Percentiles rank a stretch among this genome's conserved stretches.
These are phyloP conservation scores for Drosophila pachea DNA, from an alignment of 1,140 invertebrate genomes.

Conservation along the genomic window DNA sequence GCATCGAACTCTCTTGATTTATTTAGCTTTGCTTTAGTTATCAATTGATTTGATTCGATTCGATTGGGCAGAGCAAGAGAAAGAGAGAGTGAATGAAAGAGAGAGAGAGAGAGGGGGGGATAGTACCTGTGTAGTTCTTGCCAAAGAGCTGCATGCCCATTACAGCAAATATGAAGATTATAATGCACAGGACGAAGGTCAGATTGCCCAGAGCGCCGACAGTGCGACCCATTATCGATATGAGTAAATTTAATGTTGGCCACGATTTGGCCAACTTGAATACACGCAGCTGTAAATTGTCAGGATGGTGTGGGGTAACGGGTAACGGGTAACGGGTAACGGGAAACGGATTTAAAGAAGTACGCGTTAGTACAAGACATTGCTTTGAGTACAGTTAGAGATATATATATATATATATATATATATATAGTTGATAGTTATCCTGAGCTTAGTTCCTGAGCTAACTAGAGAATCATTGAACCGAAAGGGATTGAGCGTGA, in stretches of 20 bases:
- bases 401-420: no score
- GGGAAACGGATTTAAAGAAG: conserved; percentile 10
- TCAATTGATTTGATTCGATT: conserved; percentile 14
- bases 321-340: conserved; percentile 17
- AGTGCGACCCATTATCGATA: conserved; percentile 98
- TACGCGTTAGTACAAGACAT: conserved; percentile 29
- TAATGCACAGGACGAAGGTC: conserved; percentile 97
- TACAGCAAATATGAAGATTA: conserved; percentile 99
- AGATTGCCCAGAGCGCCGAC: conserved; percentile 98
- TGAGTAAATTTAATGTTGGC: conserved; percentile 98
- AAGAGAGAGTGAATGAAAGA: no score
- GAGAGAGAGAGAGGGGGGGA: conserved; percentile 3
- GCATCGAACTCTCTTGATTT: neutral
- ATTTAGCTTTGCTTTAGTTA: conserved; percentile 16
- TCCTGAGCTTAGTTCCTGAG: conserved; percentile 34
- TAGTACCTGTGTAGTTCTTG: conserved; percentile 91
- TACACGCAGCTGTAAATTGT: conserved; percentile 92
- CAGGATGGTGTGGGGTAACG: conserved; percentile 14
- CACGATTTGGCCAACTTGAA: conserved; percentile 99
- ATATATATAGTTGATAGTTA: neutral
- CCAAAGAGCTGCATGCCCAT: conserved; percentile 99
- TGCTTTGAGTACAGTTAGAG: conserved; percentile 16
- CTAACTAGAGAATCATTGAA: conserved; percentile 11
- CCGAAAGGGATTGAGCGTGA: neutral
- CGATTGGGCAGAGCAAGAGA: conserved; percentile 41